Base-by-base conservation (phyloP, 2,797 vertebrate species). In the Euthynnus affinis region DNA sequence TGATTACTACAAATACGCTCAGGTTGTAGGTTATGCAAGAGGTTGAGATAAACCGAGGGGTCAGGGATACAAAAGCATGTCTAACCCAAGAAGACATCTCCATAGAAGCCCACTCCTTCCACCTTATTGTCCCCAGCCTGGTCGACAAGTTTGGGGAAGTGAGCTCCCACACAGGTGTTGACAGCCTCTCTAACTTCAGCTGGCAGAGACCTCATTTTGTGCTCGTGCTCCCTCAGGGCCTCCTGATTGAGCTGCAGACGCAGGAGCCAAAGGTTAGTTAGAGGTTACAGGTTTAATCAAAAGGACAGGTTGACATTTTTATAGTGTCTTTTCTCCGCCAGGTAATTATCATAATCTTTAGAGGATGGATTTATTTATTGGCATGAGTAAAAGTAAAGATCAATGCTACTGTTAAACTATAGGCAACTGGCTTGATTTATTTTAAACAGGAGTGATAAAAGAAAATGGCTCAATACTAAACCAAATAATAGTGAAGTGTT, bases 181-280 rank as follows among this genome's bases (percentile, higher is more conserved):
- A 97, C 87, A 0, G 93, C 74, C 59, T 96, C 96, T 79, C 88
- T 94, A 85, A 96, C 95, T 62, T 97, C 95, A 0, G 20, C 18
- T 1, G 85, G 93, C 81, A 98, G 91, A 9, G 87, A 88, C 83
- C 92, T 96, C 88, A 96, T 12, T 63, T 92, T 98, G 85, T 94
- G 92, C 34, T 96, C 89, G 0, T 96, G 96, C 48, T 98, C 97
- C 0, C 83, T 85, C 83, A 90, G 83, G 0, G 93, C 95, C 42
- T 96, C 94, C 87, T 95, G 94, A 81, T 96, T 96, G 73, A 97
- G 95, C 98, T 99, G 93, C 75, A 58, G 40, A 83, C 53, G 87
- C 48, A 82, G 23, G 29, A 34, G 27, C 40, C 72, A 87, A 72
- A 86, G 57, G 51, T 78, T 63, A 79, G 71, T 59, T 27, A 42